Evolutionary conservation across 2,797 vertebrate species (phyloP), one percentile per base, ranked within the genome.

Genomic region (Chanos chanos): DNA sequence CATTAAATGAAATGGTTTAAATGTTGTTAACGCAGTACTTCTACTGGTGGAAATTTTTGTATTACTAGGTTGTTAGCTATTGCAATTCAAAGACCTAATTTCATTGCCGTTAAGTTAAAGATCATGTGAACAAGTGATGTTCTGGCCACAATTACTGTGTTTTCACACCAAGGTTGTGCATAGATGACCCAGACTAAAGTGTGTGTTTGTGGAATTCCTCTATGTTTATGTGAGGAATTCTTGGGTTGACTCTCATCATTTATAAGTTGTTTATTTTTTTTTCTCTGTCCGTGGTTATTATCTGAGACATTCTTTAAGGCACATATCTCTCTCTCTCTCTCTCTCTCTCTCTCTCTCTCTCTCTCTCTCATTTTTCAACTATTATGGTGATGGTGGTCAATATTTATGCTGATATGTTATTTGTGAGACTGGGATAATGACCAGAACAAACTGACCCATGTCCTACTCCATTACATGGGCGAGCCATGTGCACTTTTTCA

Each of bases 251-350:
- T 45, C 54, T 66, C 33, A 51, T 56, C 58, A 57, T 61, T 65
- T 70, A 59, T 58, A 58, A 49, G 50, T 30, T 54, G 62, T 68
- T 61, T 63, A 63, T 75, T 66, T 60, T 75, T 66, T 60, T 63
- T 31, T 44, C 50, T 39, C 39, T 15, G 66, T 41, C 33, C 13
- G 7, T 63, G 45, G 49, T 62, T 70, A 58, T 70, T 41, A 61
- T 68, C 47, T 40, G 22, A 21, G 56, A 54, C 55, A 73, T 56
- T 62, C 65, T 48, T 54, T 44, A 2, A n/a, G n/a, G n/a, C n/a
- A 16, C 30, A 13, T 48, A 33, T 58, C 53, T 61, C 30, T 39
- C 50, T 4, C 48, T n/a, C n/a, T n/a, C n/a, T n/a, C n/a, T n/a
- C 1, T n/a, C 7, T 7, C 30, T 3, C 30, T 36, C n/a, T 5